phyloP scores from a whole-genome alignment of 1,140 invertebrate genomes.

The Conus betulinus region DNA sequence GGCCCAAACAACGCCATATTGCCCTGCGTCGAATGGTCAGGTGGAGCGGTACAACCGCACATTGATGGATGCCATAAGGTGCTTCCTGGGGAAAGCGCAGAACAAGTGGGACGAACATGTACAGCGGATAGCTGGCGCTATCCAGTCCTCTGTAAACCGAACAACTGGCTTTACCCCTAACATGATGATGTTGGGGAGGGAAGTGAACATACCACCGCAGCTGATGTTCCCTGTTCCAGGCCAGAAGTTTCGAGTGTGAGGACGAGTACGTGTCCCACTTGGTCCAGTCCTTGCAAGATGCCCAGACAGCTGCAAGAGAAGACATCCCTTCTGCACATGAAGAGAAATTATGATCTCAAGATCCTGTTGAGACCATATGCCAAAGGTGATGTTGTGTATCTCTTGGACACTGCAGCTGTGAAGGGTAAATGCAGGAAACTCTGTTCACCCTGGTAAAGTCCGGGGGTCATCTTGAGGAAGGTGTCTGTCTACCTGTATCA shows the following conservation, averaged over 20 bases:
- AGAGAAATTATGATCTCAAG: no score
- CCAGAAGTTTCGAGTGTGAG: neutral
- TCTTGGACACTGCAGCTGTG: no score
- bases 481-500: no score
- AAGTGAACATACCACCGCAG: slow-evolving; percentile 34
- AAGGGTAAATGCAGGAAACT: no score
- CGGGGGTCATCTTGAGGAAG: no score
- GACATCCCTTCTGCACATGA: slow-evolving; percentile 50
- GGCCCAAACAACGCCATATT: slow-evolving; percentile 48
- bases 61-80: slow-evolving; percentile 35
- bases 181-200: slow-evolving; percentile 44
- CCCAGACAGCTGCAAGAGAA: slow-evolving; percentile 33
- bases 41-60: slow-evolving; percentile 44
- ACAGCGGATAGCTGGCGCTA: slow-evolving; percentile 26
- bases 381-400: no score
- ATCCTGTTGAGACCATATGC: no score
- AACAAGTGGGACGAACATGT: slow-evolving; percentile 44
- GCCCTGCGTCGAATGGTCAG: slow-evolving; percentile 49
- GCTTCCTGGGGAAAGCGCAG: slow-evolving; percentile 33
- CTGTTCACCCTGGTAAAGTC: no score
- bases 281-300: no score
- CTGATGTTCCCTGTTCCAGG: neutral
- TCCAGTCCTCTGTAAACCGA: slow-evolving; percentile 30
- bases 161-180: slow-evolving; percentile 44
- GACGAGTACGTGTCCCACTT: neutral